Conservation (phyloP, 2,888 invertebrate genomes). For the Brachyopa scutellaris region DNA sequence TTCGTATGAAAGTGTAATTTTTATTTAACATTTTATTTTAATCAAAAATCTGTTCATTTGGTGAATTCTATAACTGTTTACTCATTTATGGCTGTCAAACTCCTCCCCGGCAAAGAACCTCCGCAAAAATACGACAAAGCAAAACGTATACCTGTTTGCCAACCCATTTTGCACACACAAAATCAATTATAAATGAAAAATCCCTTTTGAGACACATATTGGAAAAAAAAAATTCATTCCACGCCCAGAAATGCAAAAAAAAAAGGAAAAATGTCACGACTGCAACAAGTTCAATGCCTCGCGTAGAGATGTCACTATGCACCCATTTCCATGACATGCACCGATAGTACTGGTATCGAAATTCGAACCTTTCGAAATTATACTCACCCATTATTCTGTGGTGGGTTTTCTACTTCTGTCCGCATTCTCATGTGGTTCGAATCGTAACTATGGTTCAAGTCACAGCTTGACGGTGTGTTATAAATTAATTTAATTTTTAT, state of each 20-base stretch:
- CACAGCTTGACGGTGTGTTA: neutral
- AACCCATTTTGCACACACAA: conserved; percentile 27
- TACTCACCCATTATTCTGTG: conserved; percentile 44
- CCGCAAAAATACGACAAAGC: too few species aligned
- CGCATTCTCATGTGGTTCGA: conserved; percentile 30
- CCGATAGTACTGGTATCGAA: conserved; percentile 14
- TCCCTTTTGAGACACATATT: neutral
- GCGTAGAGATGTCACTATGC: conserved; percentile 69
- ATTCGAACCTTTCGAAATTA: conserved; percentile 39
- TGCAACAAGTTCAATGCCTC: conserved; percentile 59
- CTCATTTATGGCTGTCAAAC: conserved; percentile 40
- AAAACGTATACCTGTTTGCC: conserved; percentile 18
- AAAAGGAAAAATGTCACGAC: conserved; percentile 8
- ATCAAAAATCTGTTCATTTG: neutral
- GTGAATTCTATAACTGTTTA: neutral
- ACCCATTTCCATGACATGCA: conserved; percentile 66
- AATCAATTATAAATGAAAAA: conserved; percentile 32
- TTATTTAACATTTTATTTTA: too few species aligned
- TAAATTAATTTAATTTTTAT: too few species aligned
- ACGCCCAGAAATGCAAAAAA: conserved; percentile 51
- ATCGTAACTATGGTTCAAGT: conserved; percentile 56
- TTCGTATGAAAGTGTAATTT: too few species aligned
- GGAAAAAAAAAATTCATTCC: conserved; percentile 29
- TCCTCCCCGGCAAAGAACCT: conserved; percentile 43
- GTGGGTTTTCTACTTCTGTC: conserved; percentile 45